Base-by-base conservation (phyloP, 2,113 vertebrate species). In the Cercocebus atys region DNA sequence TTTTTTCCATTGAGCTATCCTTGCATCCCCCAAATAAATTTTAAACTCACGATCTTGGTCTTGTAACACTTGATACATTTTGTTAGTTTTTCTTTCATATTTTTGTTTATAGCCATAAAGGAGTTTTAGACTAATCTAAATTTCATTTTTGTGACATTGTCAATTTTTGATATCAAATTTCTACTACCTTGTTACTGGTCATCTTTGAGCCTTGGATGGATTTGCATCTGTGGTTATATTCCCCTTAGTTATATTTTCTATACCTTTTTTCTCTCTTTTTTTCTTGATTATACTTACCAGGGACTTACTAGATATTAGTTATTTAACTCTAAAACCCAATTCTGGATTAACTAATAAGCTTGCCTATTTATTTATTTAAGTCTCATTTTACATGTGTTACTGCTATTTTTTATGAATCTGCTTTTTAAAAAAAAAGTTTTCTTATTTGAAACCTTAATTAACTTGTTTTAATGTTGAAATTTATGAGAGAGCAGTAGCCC, bases 61-160 rank as follows among this genome's bases (percentile, higher is more conserved):
- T 88, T 68, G 9, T 88, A 95, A 52, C 11, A 6, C 23, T 85
- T 82, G 5, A 1, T 86, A 17, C 22, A 72, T 94, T 80, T 89
- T 91, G 11, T 47, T 90, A 38, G 70, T 68, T 88, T 92, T 87
- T 47, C 6, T 88, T 86, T 90, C 8, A 25, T 25, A 11, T 88
- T 68, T 94, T 96, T 89, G 47, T 66, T 18, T 40, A 1, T n/a
- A 12, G 55, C 27, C 13, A 32, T 70, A 90, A 76, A n/a, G 86
- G 27, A 94, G 17, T 87, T 89, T 86, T 70, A 95, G 20, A 80
- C 27, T 86, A 85, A 88, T 61, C 20, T 86, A 16, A 83, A 70
- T 92, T 94, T 93, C 2, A 52, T 86, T 93, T 88, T 70, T 87
- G 30, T 93, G 38, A 93, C 35, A 50, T 66, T 97, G 35, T 88